phyloP scores from a whole-genome alignment of 2,797 vertebrate species.

The Enteromius trimaculatus region DNA sequence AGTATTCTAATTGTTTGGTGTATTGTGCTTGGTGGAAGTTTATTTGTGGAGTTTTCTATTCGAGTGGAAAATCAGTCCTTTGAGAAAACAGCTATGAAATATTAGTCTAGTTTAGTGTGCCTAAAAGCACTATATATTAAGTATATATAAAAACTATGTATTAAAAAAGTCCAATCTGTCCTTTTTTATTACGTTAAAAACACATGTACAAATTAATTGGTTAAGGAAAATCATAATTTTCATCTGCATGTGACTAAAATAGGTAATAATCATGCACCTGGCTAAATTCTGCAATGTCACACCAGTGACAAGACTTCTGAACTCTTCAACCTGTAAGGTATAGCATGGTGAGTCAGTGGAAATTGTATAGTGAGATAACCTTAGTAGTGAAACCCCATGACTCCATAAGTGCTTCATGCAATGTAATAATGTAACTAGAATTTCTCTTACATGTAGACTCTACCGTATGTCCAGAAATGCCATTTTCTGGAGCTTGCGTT shows the following conservation, averaged over 20 bases:
- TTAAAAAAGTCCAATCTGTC: background rate
- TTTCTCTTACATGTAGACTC: background rate
- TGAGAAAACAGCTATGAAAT: background rate
- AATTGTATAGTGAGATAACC: background rate
- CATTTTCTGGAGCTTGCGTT: background rate
- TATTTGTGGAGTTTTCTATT: background rate
- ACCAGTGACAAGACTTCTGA: background rate
- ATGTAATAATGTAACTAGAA: background rate
- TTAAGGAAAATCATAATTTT: background rate
- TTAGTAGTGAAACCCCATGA: background rate
- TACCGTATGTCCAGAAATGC: background rate
- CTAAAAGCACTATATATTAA: background rate
- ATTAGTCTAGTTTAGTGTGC: background rate
- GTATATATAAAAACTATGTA: background rate
- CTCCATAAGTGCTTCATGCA: background rate
- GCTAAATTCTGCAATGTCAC: background rate
- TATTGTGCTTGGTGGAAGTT: background rate
- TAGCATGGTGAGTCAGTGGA: background rate
- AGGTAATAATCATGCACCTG: background rate
- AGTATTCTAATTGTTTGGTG: background rate
- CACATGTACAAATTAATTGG: too few relatives aligned
- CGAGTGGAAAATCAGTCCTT: background rate
- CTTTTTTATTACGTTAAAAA: background rate
- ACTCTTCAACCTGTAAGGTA: background rate
- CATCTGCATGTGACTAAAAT: background rate